Percentiles rank a stretch among this genome's conserved stretches.
These are phyloP conservation scores for Enoplosus armatus DNA, from an alignment of 2,797 vertebrate genomes.

Conservation along the genomic window DNA sequence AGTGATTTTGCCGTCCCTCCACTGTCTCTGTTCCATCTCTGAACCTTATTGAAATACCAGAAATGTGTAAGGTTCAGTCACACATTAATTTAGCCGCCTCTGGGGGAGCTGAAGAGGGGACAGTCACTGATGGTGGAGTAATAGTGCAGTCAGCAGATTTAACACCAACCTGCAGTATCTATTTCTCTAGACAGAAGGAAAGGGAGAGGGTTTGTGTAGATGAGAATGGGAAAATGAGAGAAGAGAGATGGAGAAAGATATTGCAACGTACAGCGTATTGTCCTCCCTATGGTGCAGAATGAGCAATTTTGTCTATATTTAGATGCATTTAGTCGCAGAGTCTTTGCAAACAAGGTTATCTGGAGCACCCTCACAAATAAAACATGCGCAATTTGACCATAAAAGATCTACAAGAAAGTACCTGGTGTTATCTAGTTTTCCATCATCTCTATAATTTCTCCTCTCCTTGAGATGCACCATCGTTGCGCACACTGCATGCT, in stretches of 20 bases:
- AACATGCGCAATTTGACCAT: conserved; percentile 26
- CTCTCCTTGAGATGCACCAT: conserved; percentile 27
- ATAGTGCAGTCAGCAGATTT: conserved; percentile 77
- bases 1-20: conserved; percentile 1
- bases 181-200: conserved; percentile 34
- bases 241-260: conserved; percentile 35
- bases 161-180: conserved; percentile 42
- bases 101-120: conserved; percentile 51
- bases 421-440: conserved; percentile 39
- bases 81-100: conserved; percentile 69
- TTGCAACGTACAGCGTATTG: conserved; percentile 12
- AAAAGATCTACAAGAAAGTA: conserved; percentile 41
- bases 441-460: conserved; percentile 36
- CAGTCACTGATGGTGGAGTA: conserved; percentile 59
- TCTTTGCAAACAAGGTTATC: conserved; percentile 62
- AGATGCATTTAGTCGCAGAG: conserved; percentile 28
- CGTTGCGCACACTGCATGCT: conserved; percentile 8
- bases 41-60: conserved; percentile 43
- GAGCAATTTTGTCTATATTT: conserved; percentile 56
- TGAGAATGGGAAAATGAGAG: conserved; percentile 25
- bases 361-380: conserved; percentile 31
- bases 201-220: conserved; percentile 31
- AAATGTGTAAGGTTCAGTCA: conserved; percentile 58
- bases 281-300: conserved; percentile 22
- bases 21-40: conserved; percentile 6